Base-by-base conservation (phyloP, 2,797 vertebrate species). In the Tokudaia tokunoshimensis region DNA sequence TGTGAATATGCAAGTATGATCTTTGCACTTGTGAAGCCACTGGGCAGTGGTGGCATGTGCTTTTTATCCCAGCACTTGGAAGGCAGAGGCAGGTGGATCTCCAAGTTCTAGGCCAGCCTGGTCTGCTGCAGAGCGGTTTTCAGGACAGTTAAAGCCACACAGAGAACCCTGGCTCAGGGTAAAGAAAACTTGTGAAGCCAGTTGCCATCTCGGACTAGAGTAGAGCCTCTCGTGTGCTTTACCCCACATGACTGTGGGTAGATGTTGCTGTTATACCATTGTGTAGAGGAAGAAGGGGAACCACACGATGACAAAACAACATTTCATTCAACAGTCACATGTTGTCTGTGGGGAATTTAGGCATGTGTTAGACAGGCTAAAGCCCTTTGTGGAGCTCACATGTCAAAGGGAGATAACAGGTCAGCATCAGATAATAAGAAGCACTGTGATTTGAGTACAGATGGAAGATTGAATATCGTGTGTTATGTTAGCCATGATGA, bases 211-310 rank as follows among this genome's bases (percentile, higher is more conserved):
- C 15, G 20, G 52, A 47, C 14, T 63, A 52, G 57, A n/a, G 44
- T 22, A 74, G n/a, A 70, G 50, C 13, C 52, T 65, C 6, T 7
- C 57, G 1, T 3, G 2, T 24, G 1, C 31, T 47, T 37, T 8
- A 29, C 20, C 0, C 5, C 31, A 3, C 3, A 1, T 34, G 59
- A 24, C 13, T 14, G 0, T 20, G 55, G 72, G 4, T 41, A 8
- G 70, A 17, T n/a, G 9, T 34, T 91, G 88, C 15, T 89, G 67
- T 37, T 72, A 29, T 17, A 44, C 11, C 15, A 0, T 59, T 86
- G 88, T 81, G 79, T 26, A 61, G 55, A 17, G 72, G 72, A 55
- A 79, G 90, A 88, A 89, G 12, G 15, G n/a, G 55, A 92, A 47
- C n/a, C 10, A 41, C 20, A 3, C 19, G 34, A 41, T 1, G 41